Evolutionary conservation across 1,140 invertebrate genomes (phyloP), one percentile per base, ranked within the genome.

Genomic region (Hermetia illucens): DNA sequence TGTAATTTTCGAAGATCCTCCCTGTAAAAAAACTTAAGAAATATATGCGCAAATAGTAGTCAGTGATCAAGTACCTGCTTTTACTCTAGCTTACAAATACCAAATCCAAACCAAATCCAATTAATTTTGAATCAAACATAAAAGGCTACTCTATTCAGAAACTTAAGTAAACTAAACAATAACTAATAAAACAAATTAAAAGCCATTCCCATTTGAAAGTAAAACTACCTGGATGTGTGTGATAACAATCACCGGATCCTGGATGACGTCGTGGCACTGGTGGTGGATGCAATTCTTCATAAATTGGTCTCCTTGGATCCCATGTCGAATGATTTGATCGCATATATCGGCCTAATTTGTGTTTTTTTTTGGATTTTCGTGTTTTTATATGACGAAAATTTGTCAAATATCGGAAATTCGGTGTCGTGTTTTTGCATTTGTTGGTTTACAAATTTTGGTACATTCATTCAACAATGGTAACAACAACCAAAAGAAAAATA

Each of bases 261-360:
- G 61, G 68, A 37, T 54, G 53, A 47, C 58, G 44, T 36, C 54
- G 54, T 34, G 58, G 58, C 21, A 61, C 66, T 48, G 74, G 72
- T 27, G 72, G 69, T n/a, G 59, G 51, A 53, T 70, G 71, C 50
- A 82, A 67, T 63, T 87, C 82, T 67, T 88, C 84, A 64, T 89
- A 89, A 65, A 87, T 79, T 55, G 86, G 80, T 25, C 83, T 65
- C 32, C 83, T 71, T 34, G 83, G 83, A 64, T 87, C 82, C 84
- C 83, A 88, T 51, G 85, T 88, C 20, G 80, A 81, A 62, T 82
- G 77, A 60, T 74, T 76, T 31, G 67, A 65, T 47, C 73, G 69
- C 59, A 56, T 42, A 25, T 55, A 49, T 52, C 53, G 53, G 40
- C 53, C 58, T 60, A 44, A 30, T 24, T 32, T 37, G 38, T 33